Conservation (phyloP, 2,797 vertebrate species). For the Manis javanica region DNA sequence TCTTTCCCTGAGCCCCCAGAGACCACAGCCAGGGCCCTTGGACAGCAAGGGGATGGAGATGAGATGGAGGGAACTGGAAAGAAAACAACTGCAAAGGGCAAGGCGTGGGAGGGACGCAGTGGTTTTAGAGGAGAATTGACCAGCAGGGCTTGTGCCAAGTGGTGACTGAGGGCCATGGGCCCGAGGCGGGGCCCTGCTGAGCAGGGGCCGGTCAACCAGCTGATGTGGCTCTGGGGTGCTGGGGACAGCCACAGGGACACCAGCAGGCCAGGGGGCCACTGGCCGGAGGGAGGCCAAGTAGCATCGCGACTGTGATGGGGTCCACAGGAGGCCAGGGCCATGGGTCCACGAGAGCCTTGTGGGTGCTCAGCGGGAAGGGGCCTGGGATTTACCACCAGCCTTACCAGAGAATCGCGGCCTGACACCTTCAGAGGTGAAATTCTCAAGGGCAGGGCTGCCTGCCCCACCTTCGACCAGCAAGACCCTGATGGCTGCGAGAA, state of each 20-base stretch:
- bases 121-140: not conserved
- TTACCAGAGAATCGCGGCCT: fast-evolving
- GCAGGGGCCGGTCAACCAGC: too few species aligned
- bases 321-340: fast-evolving
- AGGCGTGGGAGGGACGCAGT: not conserved
- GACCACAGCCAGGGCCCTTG: not conserved
- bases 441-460: not conserved
- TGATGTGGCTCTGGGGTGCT: fast-evolving
- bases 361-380: not conserved
- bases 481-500: not conserved
- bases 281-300: fast-evolving
- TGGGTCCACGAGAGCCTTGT: fast-evolving
- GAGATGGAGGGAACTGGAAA: not conserved
- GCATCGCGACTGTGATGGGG: fast-evolving
- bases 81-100: not conserved
- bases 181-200: not conserved
- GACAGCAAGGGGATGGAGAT: not conserved
- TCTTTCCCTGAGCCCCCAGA: not conserved
- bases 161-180: not conserved
- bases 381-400: fast-evolving
- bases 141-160: not conserved
- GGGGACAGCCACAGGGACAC: not conserved
- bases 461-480: not conserved
- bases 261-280: fast-evolving
- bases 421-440: not conserved